A percentile compares a stretch with the other conserved stretches of the same genome.
Conservation (phyloP, 2,797 vertebrate genomes). For the Pseudomugil tenellus region DNA sequence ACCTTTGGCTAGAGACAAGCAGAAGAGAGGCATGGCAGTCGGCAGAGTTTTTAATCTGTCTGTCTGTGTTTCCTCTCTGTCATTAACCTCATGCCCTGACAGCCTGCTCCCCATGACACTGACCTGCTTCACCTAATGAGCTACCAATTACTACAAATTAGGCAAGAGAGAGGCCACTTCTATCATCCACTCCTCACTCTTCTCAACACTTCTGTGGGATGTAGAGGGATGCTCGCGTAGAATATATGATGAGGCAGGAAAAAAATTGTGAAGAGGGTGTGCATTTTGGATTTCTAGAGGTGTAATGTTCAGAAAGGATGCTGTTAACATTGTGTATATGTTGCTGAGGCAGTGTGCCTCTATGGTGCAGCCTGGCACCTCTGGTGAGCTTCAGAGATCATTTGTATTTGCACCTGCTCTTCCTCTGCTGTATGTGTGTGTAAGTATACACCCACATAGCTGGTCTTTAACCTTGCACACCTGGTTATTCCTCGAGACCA, state of each 20-base stretch:
- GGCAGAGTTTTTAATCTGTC: slow-evolving; percentile 75
- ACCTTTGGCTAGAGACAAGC: slow-evolving; percentile 55
- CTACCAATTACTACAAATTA: slow-evolving; percentile 87
- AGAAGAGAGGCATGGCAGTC: slow-evolving; percentile 56
- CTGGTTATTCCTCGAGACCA: slow-evolving; percentile 73
- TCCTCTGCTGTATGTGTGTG: slow-evolving; percentile 36
- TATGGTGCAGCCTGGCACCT: slow-evolving; percentile 60
- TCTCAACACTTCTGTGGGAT: slow-evolving; percentile 66
- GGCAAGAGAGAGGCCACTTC: slow-evolving; percentile 75
- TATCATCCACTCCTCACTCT: slow-evolving; percentile 70
- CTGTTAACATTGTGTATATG: slow-evolving; percentile 57
- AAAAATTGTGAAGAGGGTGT: slow-evolving; percentile 24
- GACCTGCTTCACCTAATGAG: slow-evolving; percentile 84
- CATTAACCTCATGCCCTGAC: slow-evolving; percentile 83
- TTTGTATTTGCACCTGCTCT: slow-evolving; percentile 77
- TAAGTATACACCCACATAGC: slow-evolving; percentile 71
- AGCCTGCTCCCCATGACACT: slow-evolving; percentile 80
- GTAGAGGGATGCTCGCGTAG: slow-evolving; percentile 54
- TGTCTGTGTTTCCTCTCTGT: slow-evolving; percentile 78
- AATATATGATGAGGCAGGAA: slow-evolving; percentile 59
- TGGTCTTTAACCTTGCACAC: slow-evolving; percentile 80
- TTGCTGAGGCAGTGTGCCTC: slow-evolving; percentile 45
- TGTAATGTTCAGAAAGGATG: slow-evolving; percentile 57
- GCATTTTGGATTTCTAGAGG: slow-evolving; percentile 59
- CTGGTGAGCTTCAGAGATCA: slow-evolving; percentile 68